These are phyloP conservation scores for Epinotia ramella DNA, from an alignment of 2,888 invertebrate genomes.

Conservation along the genomic window DNA sequence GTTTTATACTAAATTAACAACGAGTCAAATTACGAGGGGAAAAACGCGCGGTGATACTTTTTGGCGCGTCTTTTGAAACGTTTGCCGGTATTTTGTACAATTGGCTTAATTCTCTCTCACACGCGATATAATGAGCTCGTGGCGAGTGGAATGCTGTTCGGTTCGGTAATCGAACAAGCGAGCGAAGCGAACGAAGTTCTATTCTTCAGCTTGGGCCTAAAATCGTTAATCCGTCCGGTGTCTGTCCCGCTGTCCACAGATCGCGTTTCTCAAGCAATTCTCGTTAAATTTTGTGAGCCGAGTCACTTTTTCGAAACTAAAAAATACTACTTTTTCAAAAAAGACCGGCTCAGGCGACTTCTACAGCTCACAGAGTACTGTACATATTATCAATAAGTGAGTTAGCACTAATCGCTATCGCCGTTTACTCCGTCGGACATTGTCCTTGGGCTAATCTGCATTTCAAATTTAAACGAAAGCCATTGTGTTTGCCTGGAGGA, in stretches of 20 bases:
- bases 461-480: slow-evolving; percentile 28
- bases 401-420: slow-evolving; percentile 27
- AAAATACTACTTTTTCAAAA: too few relatives aligned
- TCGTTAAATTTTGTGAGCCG: too few relatives aligned
- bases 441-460: slow-evolving; percentile 29
- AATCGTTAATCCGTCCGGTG: too few relatives aligned
- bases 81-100: slow-evolving; percentile 36
- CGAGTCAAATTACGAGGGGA: slow-evolving; percentile 2
- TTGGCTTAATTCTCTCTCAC: slow-evolving; percentile 36
- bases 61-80: slow-evolving; percentile 41
- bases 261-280: too few relatives aligned
- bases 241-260: too few relatives aligned
- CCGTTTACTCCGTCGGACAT: slow-evolving; percentile 6
- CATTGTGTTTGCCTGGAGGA: slow-evolving; percentile 14
- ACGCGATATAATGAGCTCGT: slow-evolving; percentile 31
- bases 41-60: slow-evolving; percentile 11
- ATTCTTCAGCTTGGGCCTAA: too few relatives aligned
- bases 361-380: too few relatives aligned
- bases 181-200: too few relatives aligned
- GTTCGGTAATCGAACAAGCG: slow-evolving; percentile 15
- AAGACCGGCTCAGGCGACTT: too few relatives aligned
- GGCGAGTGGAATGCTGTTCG: slow-evolving; percentile 27
- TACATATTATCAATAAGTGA: slow-evolving; percentile 24
- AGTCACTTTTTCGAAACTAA: too few relatives aligned
- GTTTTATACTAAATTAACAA: slow-evolving; percentile 21